Conservation (phyloP, 2,797 vertebrate genomes). For the Pipistrellus pygmaeus region DNA sequence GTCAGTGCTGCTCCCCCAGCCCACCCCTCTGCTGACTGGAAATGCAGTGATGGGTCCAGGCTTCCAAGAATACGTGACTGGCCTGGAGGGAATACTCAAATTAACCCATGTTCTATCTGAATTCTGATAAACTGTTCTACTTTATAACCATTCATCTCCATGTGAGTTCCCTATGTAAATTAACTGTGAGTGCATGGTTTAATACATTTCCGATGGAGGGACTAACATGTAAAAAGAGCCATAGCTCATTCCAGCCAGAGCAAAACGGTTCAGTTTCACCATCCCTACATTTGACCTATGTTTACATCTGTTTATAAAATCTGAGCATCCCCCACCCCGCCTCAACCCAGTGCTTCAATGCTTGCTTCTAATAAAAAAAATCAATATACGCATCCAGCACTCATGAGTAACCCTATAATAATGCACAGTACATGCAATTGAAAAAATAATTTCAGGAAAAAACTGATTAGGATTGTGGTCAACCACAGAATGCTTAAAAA, state of each 20-base stretch:
- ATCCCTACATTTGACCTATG: conserved; percentile 61
- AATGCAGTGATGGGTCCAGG: not conserved
- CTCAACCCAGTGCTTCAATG: conserved; percentile 75
- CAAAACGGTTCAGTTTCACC: conserved; percentile 22
- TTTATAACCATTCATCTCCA: conserved; percentile 37
- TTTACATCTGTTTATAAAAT: conserved; percentile 78
- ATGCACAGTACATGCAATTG: conserved; percentile 69
- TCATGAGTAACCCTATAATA: conserved; percentile 76
- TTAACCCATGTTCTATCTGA: not conserved
- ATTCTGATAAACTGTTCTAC: conserved; percentile 26
- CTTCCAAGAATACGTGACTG: conserved; percentile 63
- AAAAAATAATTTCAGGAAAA: conserved; percentile 77
- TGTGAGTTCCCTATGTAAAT: conserved; percentile 26
- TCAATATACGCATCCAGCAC: conserved; percentile 76
- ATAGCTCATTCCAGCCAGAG: not conserved
- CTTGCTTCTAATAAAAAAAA: conserved; percentile 82
- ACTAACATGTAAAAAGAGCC: conserved; percentile 3
- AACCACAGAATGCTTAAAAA: conserved; percentile 54
- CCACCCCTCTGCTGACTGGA: conserved; percentile 16
- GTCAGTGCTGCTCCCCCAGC: conserved; percentile 32
- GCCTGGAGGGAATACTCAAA: conserved; percentile 30
- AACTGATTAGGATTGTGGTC: conserved; percentile 63
- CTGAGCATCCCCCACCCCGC: conserved; percentile 3
- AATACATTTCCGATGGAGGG: not conserved
- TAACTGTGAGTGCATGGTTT: not conserved